These are phyloP conservation scores for Manis crassicaudata DNA, from an alignment of 2,797 vertebrate species.

Conservation along the genomic window DNA sequence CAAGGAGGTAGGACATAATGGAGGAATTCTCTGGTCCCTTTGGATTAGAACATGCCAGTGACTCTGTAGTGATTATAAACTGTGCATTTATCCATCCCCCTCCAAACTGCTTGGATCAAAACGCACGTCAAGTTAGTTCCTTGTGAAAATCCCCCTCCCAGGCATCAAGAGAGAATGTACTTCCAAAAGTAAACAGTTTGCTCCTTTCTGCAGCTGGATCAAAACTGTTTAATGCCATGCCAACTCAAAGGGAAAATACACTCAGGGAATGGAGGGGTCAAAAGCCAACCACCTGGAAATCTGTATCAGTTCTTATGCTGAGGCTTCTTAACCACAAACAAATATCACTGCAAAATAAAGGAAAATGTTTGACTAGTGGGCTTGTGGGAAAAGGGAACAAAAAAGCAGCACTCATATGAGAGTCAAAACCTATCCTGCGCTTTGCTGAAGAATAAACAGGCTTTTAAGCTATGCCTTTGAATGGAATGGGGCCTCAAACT, in stretches of 20 bases:
- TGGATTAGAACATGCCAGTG: neutral
- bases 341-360: conserved; percentile 36
- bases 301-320: conserved; percentile 37
- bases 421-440: neutral
- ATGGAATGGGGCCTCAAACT: neutral
- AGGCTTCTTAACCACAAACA: conserved; percentile 21
- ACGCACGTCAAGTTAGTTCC: neutral
- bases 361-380: conserved; percentile 19
- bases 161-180: neutral
- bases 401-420: conserved; percentile 15
- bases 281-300: conserved; percentile 62
- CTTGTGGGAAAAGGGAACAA: neutral
- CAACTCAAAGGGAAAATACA: conserved; percentile 31
- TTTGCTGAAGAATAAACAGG: conserved; percentile 13
- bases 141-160: conserved; percentile 37
- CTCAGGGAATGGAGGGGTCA: neutral
- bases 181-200: conserved; percentile 46
- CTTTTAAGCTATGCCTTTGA: neutral
- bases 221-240: neutral
- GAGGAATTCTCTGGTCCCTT: neutral
- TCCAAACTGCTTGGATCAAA: neutral
- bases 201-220: neutral
- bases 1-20: neutral
- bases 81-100: neutral
- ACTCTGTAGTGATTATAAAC: neutral